These are phyloP conservation scores for Tethya wilhelma DNA, from an alignment of 37 sponge, comb jelly and placozoan genomes.

Conservation along the genomic window DNA sequence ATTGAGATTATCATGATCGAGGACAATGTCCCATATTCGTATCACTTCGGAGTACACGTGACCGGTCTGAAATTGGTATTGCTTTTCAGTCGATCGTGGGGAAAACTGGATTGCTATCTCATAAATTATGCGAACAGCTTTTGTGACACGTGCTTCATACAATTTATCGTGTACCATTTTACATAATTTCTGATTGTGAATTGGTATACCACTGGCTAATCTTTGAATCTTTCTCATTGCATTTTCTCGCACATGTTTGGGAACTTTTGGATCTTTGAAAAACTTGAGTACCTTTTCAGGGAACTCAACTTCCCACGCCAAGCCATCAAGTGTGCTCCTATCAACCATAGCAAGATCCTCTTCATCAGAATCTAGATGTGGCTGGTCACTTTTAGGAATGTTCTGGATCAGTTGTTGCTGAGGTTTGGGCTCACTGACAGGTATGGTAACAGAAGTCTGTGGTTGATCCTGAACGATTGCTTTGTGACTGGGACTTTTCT, in stretches of 20 bases:
- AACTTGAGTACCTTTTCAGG: conserved; percentile 62
- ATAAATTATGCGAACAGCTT: conserved; percentile 58
- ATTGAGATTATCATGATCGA: conserved; percentile 46
- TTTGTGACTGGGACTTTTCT: too few species aligned
- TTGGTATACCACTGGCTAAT: conserved; percentile 53
- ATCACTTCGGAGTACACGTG: conserved; percentile 70
- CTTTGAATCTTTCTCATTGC: conserved; percentile 32
- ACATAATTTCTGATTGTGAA: conserved; percentile 24
- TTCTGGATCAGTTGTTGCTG: too few species aligned
- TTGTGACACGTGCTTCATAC: conserved; percentile 62
- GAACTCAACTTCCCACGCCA: conserved; percentile 71
- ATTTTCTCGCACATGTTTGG: neutral
- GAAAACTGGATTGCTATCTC: conserved; percentile 67
- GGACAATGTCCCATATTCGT: conserved; percentile 66
- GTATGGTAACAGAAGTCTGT: too few species aligned
- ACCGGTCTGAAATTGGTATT: neutral
- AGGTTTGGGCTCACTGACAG: too few species aligned
- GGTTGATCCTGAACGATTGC: too few species aligned
- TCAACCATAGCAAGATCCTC: neutral
- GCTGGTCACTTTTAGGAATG: too few species aligned
- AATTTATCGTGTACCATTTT: conserved; percentile 31
- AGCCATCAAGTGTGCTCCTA: neutral
- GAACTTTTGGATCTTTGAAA: conserved; percentile 2
- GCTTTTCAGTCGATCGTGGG: conserved; percentile 21
- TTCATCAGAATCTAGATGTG: neutral